These are phyloP conservation scores for Rhagologus leucostigma DNA, from an alignment of 2,113 vertebrate species.

Conservation along the genomic window DNA sequence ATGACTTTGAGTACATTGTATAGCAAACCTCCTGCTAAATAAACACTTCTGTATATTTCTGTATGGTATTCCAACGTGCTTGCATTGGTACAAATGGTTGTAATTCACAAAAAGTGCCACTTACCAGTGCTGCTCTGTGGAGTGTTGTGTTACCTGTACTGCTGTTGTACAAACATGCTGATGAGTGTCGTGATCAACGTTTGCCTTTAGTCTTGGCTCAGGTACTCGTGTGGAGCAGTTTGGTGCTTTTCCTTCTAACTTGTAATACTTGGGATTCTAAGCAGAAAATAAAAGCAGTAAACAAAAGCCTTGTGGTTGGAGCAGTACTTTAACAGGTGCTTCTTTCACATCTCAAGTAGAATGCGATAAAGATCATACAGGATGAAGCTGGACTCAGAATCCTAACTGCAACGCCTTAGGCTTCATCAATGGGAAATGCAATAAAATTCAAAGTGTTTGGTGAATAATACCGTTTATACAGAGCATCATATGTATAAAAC, in stretches of 20 bases:
- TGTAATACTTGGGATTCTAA: conserved; percentile 53
- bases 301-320: neutral
- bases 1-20: conserved; percentile 37
- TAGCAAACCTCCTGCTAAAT: neutral
- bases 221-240: conserved; percentile 62
- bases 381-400: neutral
- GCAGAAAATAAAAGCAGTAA: conserved; percentile 66
- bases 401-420: neutral
- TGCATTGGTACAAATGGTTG: conserved; percentile 10
- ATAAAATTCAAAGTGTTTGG: neutral
- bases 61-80: neutral
- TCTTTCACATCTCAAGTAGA: neutral
- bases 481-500: neutral
- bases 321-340: neutral
- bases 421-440: neutral
- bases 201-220: conserved; percentile 69
- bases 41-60: conserved; percentile 36
- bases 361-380: neutral
- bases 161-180: neutral
- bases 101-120: conserved; percentile 60
- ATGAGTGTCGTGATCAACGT: neutral
- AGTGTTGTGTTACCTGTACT: conserved; percentile 15
- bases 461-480: neutral
- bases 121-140: neutral
- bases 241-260: conserved; percentile 65